phyloP scores from a whole-genome alignment of 1,140 invertebrate genomes.

The Geopemphigus sp. region DNA sequence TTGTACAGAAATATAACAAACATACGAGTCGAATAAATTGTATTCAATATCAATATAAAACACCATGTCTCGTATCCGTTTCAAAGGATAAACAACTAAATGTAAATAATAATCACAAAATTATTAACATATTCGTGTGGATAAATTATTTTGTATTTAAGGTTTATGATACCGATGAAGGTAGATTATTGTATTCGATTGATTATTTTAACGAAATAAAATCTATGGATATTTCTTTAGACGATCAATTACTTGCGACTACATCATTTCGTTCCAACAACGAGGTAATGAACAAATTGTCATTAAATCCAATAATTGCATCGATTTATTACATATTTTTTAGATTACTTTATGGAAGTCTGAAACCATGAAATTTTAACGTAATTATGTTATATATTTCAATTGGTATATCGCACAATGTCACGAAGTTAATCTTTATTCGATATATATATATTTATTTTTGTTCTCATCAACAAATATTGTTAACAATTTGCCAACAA shows the following conservation, averaged over 20 bases:
- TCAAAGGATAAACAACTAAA: constrained; percentile 33
- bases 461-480: no score
- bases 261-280: constrained; percentile 20
- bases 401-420: neutral
- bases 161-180: constrained; percentile 43
- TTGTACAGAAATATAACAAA: constrained; percentile 12
- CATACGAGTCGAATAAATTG: constrained; percentile 16
- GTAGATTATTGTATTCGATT: constrained; percentile 37
- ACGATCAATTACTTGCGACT: constrained; percentile 34
- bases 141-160: neutral
- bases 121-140: neutral
- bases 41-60: constrained; percentile 22
- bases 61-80: constrained; percentile 16
- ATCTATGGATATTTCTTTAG: constrained; percentile 16
- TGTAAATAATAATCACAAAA: neutral
- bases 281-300: neutral
- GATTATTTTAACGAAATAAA: constrained; percentile 17
- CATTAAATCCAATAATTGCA: neutral
- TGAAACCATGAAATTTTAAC: neutral
- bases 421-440: neutral
- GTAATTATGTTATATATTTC: neutral
- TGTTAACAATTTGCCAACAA: no score
- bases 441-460: neutral
- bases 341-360: constrained; percentile 28
- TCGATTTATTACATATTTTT: neutral